phyloP scores from a whole-genome alignment of 2,888 invertebrate species.

The Sylvicola cinctus region DNA sequence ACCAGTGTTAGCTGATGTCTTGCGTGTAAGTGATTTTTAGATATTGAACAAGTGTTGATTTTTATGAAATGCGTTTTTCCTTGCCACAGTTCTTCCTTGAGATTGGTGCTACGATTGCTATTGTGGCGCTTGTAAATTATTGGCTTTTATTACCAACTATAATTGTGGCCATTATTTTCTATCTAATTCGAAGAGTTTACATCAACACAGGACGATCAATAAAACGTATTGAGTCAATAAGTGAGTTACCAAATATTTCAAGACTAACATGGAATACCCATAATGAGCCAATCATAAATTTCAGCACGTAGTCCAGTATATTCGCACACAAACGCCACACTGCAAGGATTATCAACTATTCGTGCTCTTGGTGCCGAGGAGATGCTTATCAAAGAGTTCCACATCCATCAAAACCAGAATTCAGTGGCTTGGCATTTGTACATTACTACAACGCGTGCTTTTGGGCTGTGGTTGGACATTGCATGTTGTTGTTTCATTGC shows the following conservation, averaged over 20 bases:
- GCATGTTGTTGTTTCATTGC: slow-evolving; percentile 73
- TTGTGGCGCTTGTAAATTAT: slow-evolving; percentile 56
- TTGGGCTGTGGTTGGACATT: slow-evolving; percentile 82
- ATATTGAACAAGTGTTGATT: too few species aligned
- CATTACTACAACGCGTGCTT: slow-evolving; percentile 74
- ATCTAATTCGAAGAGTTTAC: slow-evolving; percentile 53
- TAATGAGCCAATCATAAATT: too few species aligned
- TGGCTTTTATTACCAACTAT: slow-evolving; percentile 50
- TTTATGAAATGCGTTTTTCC: too few species aligned
- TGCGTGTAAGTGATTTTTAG: too few species aligned
- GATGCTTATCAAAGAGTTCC: slow-evolving; percentile 58
- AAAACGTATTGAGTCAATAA: slow-evolving; percentile 60
- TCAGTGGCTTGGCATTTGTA: slow-evolving; percentile 86
- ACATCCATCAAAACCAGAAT: slow-evolving; percentile 64
- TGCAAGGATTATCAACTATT: slow-evolving; percentile 81
- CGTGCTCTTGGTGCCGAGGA: slow-evolving; percentile 70
- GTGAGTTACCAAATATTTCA: slow-evolving; percentile 70
- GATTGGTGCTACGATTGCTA: slow-evolving; percentile 57
- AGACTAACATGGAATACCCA: too few species aligned
- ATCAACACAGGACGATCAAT: slow-evolving; percentile 60
- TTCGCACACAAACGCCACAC: slow-evolving; percentile 70
- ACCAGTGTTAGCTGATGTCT: slow-evolving; percentile 24
- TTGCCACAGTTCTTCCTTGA: too few species aligned
- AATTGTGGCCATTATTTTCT: slow-evolving; percentile 50
- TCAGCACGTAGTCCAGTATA: too few species aligned